Base-by-base conservation (phyloP, 1,140 invertebrate genomes). In the Bombus difficillimus region DNA sequence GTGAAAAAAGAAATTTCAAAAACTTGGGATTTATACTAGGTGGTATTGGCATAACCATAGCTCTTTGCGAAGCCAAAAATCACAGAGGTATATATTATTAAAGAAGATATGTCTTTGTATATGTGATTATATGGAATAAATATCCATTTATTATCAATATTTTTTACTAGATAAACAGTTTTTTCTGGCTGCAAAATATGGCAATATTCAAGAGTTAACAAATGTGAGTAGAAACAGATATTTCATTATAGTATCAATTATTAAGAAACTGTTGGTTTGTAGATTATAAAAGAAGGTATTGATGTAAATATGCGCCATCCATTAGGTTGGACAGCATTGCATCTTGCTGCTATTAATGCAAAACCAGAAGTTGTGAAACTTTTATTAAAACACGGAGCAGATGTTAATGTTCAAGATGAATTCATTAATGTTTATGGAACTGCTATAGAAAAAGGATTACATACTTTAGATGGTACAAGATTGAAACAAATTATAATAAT, bases 311-410 rank as follows among this genome's bases (percentile, higher is more conserved):
- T 89, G 73, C 95, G 97, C 3, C 97, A 98, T 94, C 84, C 95
- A 32, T 95, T 98, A 53, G 98, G 98, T 62, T 99, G 98, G 98
- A 98, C 98, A 72, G 96, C 98, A 25, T 95, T 99, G 57, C 98
- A 98, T 95, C 96, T 97, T 73, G 98, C 98, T 80, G 97, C 97
- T 43, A 97, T 98, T 32, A 98, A 98, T 95, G 96, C 96, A 71
- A 96, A 97, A 89, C 81, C 95, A 37, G 96, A 96, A 41, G 96
- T 96, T 83, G 96, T 98, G 5, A 96, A 96, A 94, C 93, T 97
- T 86, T 95, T 99, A 39, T 92, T 99, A 57, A 95, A 96, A 28
- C 95, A 96, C 82, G 98, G 98, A 41, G 98, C 98, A 57, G 97
- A 98, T 95, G 96, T 97, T 6, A 97, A 99, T 95, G 90, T 97